phyloP scores from a whole-genome alignment of 53 echinoderm and acorn worm genomes.

The Pentamera pediparva region DNA sequence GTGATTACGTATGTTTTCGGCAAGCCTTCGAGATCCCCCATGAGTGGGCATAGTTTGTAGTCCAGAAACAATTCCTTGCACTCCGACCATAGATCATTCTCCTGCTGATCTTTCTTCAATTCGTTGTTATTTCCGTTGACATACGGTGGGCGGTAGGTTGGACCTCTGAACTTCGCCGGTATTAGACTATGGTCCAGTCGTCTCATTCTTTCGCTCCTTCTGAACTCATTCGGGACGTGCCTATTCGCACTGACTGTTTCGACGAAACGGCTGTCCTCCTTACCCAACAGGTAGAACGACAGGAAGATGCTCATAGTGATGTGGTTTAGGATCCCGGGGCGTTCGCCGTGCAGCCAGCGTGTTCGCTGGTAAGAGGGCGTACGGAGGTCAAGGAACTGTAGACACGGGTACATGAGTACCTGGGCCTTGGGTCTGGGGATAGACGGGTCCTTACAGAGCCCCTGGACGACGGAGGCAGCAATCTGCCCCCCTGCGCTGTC shows the following conservation, averaged over 20 bases:
- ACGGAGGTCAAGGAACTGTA: constrained; percentile 58
- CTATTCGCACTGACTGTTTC: constrained; percentile 24
- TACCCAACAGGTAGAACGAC: constrained; percentile 22
- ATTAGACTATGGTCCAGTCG: constrained; percentile 36
- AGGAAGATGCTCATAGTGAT: constrained; percentile 17
- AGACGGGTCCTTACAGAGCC: constrained; percentile 41
- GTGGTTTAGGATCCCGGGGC: constrained; percentile 10
- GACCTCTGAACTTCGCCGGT: constrained; percentile 39
- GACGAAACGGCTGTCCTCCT: constrained; percentile 21
- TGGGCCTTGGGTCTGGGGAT: constrained; percentile 57
- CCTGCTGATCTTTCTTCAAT: neutral
- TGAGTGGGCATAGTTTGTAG: constrained; percentile 37
- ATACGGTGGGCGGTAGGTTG: neutral
- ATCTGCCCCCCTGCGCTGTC: constrained; percentile 83
- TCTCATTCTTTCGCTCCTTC: constrained; percentile 6
- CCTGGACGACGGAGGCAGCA: constrained; percentile 51
- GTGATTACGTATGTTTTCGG: constrained; percentile 16
- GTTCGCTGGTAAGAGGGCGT: constrained; percentile 55
- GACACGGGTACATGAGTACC: constrained; percentile 59
- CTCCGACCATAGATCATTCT: constrained; percentile 32
- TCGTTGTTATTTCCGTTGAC: too few relatives aligned
- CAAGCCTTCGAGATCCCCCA: constrained; percentile 29
- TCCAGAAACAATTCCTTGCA: constrained; percentile 37
- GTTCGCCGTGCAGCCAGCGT: constrained; percentile 12
- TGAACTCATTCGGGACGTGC: constrained; percentile 50